phyloP scores from a whole-genome alignment of 2,888 invertebrate genomes.

The Hemithea aestivaria region DNA sequence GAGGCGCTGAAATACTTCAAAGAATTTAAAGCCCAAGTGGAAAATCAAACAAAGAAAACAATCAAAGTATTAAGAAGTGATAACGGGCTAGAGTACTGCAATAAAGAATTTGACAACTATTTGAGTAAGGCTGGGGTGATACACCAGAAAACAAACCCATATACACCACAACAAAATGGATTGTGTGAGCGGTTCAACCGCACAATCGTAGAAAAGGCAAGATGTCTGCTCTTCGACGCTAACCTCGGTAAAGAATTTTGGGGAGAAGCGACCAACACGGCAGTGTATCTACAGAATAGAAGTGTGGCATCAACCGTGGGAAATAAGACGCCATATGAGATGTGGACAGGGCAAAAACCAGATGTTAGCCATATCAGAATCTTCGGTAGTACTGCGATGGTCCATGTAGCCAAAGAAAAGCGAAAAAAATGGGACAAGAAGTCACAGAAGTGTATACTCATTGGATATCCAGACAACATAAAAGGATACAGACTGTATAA shows the following conservation, averaged over 20 bases:
- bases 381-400: slow-evolving; percentile 17
- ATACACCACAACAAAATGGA: neutral
- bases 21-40: too few species aligned
- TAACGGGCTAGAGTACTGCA: slow-evolving; percentile 19
- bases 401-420: slow-evolving; percentile 3
- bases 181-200: neutral
- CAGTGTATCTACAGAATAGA: slow-evolving; percentile 22
- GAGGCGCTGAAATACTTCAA: slow-evolving; percentile 8
- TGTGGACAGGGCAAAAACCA: slow-evolving; percentile 14
- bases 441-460: slow-evolving; percentile 8
- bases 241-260: slow-evolving; percentile 15
- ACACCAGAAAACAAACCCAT: slow-evolving; percentile 1
- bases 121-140: slow-evolving; percentile 16
- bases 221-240: slow-evolving; percentile 19
- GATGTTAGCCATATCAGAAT: slow-evolving; percentile 14
- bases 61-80: slow-evolving; percentile 16
- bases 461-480: slow-evolving; percentile 16
- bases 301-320: slow-evolving; percentile 7
- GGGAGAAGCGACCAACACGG: slow-evolving; percentile 23
- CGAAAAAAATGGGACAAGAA: slow-evolving; percentile 16
- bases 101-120: slow-evolving; percentile 19
- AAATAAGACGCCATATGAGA: slow-evolving; percentile 15
- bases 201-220: neutral
- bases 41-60: slow-evolving; percentile 13
- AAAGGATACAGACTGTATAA: too few species aligned